A percentile compares a stretch with the other conserved stretches of the same genome.
Evolutionary conservation across 2,113 vertebrate species (phyloP).

Genomic region (Thamnophis sirtalis): DNA sequence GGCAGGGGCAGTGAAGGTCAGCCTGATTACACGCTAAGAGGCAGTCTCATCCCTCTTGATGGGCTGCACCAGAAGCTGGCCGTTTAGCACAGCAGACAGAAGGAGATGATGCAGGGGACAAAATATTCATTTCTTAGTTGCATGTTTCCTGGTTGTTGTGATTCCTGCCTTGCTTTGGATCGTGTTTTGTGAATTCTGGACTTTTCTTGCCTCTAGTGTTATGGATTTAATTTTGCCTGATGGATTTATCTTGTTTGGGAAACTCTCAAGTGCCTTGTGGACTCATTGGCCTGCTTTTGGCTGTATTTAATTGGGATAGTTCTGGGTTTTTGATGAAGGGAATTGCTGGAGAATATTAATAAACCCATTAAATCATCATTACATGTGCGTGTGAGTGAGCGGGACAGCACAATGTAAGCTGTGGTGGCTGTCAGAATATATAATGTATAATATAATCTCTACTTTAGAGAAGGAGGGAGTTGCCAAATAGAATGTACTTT

Average conservation of each 20-base stretch:
- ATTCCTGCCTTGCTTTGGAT: neutral
- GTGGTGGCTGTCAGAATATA: accelerated
- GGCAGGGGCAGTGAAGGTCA: neutral
- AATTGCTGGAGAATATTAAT: neutral
- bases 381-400: neutral
- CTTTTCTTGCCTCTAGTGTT: neutral
- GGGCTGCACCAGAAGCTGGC: too few species aligned
- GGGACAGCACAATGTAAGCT: neutral
- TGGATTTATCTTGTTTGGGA: neutral
- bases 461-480: neutral
- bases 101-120: neutral
- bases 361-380: neutral
- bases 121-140: neutral
- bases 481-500: neutral
- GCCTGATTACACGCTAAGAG: neutral
- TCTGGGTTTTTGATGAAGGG: neutral
- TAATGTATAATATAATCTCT: too few species aligned
- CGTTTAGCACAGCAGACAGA: neutral
- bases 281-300: neutral
- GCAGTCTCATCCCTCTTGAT: neutral
- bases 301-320: neutral
- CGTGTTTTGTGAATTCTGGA: neutral
- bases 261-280: neutral
- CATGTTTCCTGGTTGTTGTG: neutral
- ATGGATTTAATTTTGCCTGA: neutral